Conservation (phyloP, 2,888 invertebrate genomes). For the Latrodectus elegans region DNA sequence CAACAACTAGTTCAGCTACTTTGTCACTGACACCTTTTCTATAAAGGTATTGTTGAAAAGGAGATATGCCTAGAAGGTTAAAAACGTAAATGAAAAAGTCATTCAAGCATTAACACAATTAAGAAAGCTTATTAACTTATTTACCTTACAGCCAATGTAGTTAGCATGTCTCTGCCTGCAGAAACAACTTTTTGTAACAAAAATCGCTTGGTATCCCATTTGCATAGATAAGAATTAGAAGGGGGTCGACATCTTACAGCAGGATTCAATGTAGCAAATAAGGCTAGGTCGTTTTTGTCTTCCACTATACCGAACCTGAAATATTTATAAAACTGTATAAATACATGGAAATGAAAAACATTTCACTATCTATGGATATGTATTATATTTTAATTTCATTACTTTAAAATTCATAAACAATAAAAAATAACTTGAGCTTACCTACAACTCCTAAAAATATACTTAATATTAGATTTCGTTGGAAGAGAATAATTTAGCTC, state of each 20-base stretch:
- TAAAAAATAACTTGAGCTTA: constrained; percentile 67
- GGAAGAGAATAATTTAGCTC: constrained; percentile 86
- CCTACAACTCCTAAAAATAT: constrained; percentile 75
- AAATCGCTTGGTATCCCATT: constrained; percentile 84
- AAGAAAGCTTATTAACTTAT: constrained; percentile 7
- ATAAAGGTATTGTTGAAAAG: too few species aligned
- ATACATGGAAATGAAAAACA: too few species aligned
- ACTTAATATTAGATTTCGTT: constrained; percentile 74
- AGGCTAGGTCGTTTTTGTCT: constrained; percentile 81
- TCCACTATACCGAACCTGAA: constrained; percentile 80
- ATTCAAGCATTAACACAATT: too few species aligned
- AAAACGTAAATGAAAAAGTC: too few species aligned
- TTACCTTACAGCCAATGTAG: constrained; percentile 85
- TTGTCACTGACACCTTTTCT: too few species aligned
- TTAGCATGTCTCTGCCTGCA: constrained; percentile 83
- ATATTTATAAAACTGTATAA: not conserved
- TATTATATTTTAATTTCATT: too few species aligned
- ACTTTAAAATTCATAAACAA: too few species aligned
- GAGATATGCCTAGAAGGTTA: too few species aligned
- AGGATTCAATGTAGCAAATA: constrained; percentile 85
- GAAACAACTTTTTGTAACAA: constrained; percentile 78
- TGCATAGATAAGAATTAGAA: constrained; percentile 82
- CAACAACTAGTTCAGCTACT: too few species aligned
- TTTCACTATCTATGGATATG: too few species aligned
- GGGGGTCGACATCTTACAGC: constrained; percentile 79